phyloP scores from a whole-genome alignment of 2,113 vertebrate genomes.

The Petaurus breviceps region DNA sequence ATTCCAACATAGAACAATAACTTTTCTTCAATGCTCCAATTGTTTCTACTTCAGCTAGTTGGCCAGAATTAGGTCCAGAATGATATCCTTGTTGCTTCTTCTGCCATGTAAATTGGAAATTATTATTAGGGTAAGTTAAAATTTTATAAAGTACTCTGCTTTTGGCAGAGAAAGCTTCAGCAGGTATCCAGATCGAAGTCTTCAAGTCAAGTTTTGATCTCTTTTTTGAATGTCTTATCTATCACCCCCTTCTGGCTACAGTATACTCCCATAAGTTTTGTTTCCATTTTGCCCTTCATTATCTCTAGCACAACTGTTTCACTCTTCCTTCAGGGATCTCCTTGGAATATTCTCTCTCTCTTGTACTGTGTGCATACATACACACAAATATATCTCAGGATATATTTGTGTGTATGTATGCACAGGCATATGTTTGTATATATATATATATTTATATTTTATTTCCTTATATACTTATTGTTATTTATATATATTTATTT shows the following conservation, averaged over 20 bases:
- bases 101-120: neutral
- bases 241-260: neutral
- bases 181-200: neutral
- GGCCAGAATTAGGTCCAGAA: neutral
- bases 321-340: neutral
- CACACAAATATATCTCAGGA: too few relatives aligned
- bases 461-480: neutral
- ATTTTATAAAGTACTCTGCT: neutral
- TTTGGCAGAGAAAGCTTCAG: neutral
- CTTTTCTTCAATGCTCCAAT: neutral
- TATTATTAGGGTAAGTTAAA: neutral
- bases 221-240: neutral
- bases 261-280: neutral
- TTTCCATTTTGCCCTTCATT: neutral
- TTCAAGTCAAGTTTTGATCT: neutral
- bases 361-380: too few relatives aligned
- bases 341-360: neutral
- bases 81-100: neutral
- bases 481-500: too few relatives aligned
- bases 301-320: neutral
- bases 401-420: neutral
- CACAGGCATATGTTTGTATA: too few relatives aligned
- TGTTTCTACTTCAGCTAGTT: neutral
- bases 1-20: neutral
- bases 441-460: neutral